Percentiles rank a stretch among this genome's conserved stretches.
Conservation (phyloP, 2,797 vertebrate species). For the Anableps anableps region DNA sequence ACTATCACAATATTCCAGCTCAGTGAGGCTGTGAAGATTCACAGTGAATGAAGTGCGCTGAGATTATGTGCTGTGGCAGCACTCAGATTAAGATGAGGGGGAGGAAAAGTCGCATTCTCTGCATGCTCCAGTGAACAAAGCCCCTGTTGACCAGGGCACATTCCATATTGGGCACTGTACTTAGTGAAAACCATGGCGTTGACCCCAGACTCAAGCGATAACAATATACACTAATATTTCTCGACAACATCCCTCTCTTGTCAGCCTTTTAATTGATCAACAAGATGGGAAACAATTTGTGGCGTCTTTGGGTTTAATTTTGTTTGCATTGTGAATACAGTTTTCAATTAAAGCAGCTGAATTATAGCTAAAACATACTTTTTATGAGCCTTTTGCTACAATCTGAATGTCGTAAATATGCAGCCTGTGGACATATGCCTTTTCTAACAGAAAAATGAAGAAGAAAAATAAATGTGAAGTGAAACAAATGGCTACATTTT, state of each 20-base stretch:
- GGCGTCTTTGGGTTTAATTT: not conserved
- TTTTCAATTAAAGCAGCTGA: not conserved
- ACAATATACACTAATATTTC: constrained; percentile 3
- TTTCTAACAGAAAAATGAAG: no score
- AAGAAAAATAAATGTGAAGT: no score
- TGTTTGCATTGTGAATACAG: not conserved
- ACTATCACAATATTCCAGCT: constrained; percentile 33
- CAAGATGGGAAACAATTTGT: not conserved
- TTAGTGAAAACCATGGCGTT: constrained; percentile 20
- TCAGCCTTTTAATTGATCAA: not conserved
- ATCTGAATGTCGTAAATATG: not conserved
- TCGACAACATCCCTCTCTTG: not conserved
- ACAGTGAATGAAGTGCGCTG: constrained; percentile 20
- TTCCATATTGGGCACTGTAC: constrained; percentile 55
- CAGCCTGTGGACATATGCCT: not conserved
- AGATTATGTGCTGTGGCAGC: constrained; percentile 51
- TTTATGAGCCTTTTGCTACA: not conserved
- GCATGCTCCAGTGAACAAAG: constrained; percentile 67
- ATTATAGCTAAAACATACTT: not conserved
- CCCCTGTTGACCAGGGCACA: constrained; percentile 60
- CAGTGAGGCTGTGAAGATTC: constrained; percentile 19
- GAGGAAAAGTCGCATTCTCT: constrained; percentile 64
- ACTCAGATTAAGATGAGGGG: constrained; percentile 59
- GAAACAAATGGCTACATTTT: no score
- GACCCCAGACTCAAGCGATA: constrained; percentile 23